Percentiles rank a stretch among this genome's conserved stretches.
Evolutionary conservation across 2,888 invertebrate species (phyloP).

Genomic region (Sinohyriopsis cumingii): DNA sequence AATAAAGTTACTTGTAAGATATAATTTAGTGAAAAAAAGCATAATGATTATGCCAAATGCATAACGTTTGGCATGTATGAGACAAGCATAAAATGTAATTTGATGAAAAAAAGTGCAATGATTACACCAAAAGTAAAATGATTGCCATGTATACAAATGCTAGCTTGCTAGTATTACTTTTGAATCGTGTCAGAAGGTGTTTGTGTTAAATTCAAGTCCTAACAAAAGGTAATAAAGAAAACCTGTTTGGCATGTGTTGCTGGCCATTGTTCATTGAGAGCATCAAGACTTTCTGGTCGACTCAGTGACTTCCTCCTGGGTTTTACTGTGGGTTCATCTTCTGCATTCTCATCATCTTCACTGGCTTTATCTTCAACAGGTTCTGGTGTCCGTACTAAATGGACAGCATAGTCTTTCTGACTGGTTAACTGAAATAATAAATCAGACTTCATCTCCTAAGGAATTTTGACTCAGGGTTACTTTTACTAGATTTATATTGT

Average conservation of each 20-base stretch:
- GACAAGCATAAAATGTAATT: no score
- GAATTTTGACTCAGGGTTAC: background rate
- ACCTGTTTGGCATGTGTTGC: conserved; percentile 88
- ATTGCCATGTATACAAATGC: no score
- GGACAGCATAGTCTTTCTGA: conserved; percentile 85
- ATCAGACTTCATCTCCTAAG: background rate
- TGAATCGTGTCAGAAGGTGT: no score
- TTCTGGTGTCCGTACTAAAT: conserved; percentile 84
- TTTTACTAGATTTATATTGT: background rate
- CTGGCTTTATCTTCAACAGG: conserved; percentile 67
- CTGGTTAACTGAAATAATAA: conserved; percentile 38
- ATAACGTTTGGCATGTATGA: no score
- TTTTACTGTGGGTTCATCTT: conserved; percentile 17
- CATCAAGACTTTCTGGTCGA: conserved; percentile 74
- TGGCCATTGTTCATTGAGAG: conserved; percentile 81
- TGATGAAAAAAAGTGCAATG: no score
- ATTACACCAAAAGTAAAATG: no score
- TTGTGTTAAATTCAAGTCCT: no score
- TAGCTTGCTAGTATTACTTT: no score
- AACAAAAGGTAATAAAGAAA: no score
- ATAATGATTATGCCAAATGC: no score
- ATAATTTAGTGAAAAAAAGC: no score
- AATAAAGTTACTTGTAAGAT: no score
- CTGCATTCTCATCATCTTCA: conserved; percentile 54
- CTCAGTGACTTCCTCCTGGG: conserved; percentile 67